These are phyloP conservation scores for Drosophila kepulauana DNA, from an alignment of 1,140 invertebrate genomes.

Conservation along the genomic window DNA sequence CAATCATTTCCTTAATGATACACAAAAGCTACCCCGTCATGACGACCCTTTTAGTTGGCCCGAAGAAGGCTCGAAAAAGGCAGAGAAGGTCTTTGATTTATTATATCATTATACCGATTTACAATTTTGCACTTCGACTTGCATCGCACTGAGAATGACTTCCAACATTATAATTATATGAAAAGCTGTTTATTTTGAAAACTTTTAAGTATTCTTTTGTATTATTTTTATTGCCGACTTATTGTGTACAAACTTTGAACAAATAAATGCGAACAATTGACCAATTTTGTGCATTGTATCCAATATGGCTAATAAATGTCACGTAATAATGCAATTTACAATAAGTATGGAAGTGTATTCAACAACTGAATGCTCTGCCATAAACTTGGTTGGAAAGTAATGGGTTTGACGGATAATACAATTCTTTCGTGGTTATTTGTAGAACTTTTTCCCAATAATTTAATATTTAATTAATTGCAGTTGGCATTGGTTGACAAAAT, in stretches of 20 bases:
- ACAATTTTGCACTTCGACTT: conserved; percentile 52
- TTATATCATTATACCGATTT: conserved; percentile 64
- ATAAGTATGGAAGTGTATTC: neutral
- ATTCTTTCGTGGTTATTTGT: too few species aligned
- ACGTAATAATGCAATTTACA: neutral
- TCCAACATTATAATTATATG: conserved; percentile 28
- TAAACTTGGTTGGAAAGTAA: neutral
- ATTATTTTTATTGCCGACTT: conserved; percentile 15
- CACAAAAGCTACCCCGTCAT: conserved; percentile 55
- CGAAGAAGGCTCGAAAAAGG: neutral
- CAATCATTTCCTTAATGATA: conserved; percentile 69
- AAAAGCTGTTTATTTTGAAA: conserved; percentile 38
- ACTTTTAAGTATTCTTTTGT: conserved; percentile 14
- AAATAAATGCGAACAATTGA: conserved; percentile 9
- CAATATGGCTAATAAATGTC: conserved; percentile 9
- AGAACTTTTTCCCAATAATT: too few species aligned
- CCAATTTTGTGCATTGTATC: conserved; percentile 14
- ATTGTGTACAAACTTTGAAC: conserved; percentile 8
- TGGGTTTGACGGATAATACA: too few species aligned
- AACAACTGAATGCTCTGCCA: neutral
- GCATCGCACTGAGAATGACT: conserved; percentile 44
- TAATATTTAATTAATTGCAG: too few species aligned
- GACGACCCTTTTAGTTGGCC: conserved; percentile 64
- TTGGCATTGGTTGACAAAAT: too few species aligned
- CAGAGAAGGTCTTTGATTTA: conserved; percentile 61